Base-by-base conservation (phyloP, 1,140 invertebrate species). In the Hyles vespertilio region DNA sequence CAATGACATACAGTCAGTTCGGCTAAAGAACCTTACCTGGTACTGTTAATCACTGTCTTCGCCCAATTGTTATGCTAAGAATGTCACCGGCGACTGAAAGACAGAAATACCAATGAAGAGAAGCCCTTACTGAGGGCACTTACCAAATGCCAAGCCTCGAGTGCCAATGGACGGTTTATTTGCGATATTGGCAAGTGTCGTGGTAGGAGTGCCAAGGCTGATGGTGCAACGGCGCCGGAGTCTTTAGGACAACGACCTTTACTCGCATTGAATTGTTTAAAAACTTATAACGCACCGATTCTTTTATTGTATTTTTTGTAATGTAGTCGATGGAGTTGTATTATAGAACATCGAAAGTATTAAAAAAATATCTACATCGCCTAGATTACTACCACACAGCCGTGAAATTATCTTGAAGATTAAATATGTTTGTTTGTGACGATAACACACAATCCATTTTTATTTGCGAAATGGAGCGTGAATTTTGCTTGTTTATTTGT, bases 91-190 rank as follows among this genome's bases (percentile, higher is more conserved):
- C 64, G 53, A 34, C 51, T 40, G 58, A 63, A 64, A 65, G 67
- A 69, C 61, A 66, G 63, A 69, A 66, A 71, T 71, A 68, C 54
- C 58, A 54, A 55, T 59, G 58, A 62, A 64, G 63, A 70, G 63
- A 57, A 77, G 68, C 70, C 65, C 67, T 67, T 65, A 77, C 69
- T 69, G 72, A 77, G 76, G 75, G 71, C 74, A 58, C 68, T 68
- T 72, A 65, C 69, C 60, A 63, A 62, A 69, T 84, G 83, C 83
- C 81, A 86, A 79, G 63, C 66, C 49, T 63, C 69, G 58, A 69
- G 70, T 86, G 85, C 81, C 85, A 88, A 81, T 75, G 65, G 59
- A 61, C 74, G 69, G 79, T 79, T 85, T 88, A 88, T 88, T 86
- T 88, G 80, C 74, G 74, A 83, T 78, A 79, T 88, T 88, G 83